Evolutionary conservation across 2,888 invertebrate species (phyloP), one percentile per base, ranked within the genome.

Genomic region (Podotricha telesiphe): DNA sequence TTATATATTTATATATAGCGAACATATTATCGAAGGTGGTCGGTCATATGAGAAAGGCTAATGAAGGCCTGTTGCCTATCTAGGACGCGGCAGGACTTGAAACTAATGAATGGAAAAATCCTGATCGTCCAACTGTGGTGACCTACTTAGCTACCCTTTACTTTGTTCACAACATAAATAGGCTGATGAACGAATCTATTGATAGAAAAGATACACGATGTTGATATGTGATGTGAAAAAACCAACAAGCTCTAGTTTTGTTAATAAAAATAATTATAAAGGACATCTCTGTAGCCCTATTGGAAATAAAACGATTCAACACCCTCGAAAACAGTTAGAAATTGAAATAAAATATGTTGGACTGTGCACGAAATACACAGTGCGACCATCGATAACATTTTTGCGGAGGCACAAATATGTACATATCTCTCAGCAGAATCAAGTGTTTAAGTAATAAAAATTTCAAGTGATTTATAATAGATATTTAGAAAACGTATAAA

Each of bases 51-150:
- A 77, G 78, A 77, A 73, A 77, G 78, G 80, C 80, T 86, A 85
- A 85, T 85, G 86, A 85, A 81, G n/a, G 80, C 82, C 80, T 80
- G 77, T 80, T 87, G 89, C 83, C 74, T 85, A 89, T 84, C 82
- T 86, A 87, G 88, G 85, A 84, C 86, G 83, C 79, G 78, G 76
- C 79, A 74, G 78, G 77, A 75, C 81, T 78, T 76, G 72, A 69
- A 80, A 80, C 79, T 89, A 92, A 91, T 91, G 89, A 91, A 86
- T 85, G 86, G 91, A 88, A 86, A 88, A 89, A 88, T 87, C 79
- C 88, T 89, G 87, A 82, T 84, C 90, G 85, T 83, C 86, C 82
- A 79, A 81, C 88, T 89, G 90, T 86, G 84, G 73, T 84, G 88
- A 87, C 89, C 91, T 82, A 87, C 88, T 91, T 90, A 81, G 85